Evolutionary conservation across 2,797 vertebrate genomes (phyloP).

Genomic region (Meriones psammophilus): DNA sequence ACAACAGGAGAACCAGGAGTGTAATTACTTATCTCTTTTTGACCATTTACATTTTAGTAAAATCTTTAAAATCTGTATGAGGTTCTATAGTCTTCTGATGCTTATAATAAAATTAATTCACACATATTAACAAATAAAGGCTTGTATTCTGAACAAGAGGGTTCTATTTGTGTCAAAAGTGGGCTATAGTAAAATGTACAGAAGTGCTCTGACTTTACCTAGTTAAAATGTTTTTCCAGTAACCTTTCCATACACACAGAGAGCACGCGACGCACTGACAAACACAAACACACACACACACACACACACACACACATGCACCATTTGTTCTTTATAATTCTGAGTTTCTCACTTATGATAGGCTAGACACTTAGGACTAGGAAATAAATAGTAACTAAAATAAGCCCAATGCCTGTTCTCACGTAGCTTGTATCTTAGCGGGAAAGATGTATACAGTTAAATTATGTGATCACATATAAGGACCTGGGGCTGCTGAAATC

Average conservation of each 20-base stretch:
- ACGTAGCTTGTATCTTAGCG: not conserved
- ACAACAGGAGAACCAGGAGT: not conserved
- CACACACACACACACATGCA: not conserved
- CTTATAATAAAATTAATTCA: not conserved
- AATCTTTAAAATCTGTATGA: not conserved
- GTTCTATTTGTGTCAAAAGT: not conserved
- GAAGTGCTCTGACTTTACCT: not conserved
- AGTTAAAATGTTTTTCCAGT: not conserved
- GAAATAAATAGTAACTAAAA: not conserved
- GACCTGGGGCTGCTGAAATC: not conserved
- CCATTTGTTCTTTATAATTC: not conserved
- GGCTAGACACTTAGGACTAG: not conserved
- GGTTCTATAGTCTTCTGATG: not conserved
- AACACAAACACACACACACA: too few relatives aligned
- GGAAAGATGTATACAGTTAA: not conserved
- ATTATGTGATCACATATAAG: not conserved
- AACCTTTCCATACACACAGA: not conserved
- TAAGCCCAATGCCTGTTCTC: not conserved
- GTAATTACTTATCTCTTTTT: not conserved
- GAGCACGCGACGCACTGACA: too few relatives aligned
- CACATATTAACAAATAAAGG: not conserved
- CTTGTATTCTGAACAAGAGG: not conserved
- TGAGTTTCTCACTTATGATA: not conserved
- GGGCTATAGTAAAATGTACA: not conserved
- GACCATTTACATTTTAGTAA: not conserved